Percentiles rank a stretch among this genome's conserved stretches.
These are phyloP conservation scores for Xiphias gladius DNA, from an alignment of 2,113 vertebrate species.

Conservation along the genomic window DNA sequence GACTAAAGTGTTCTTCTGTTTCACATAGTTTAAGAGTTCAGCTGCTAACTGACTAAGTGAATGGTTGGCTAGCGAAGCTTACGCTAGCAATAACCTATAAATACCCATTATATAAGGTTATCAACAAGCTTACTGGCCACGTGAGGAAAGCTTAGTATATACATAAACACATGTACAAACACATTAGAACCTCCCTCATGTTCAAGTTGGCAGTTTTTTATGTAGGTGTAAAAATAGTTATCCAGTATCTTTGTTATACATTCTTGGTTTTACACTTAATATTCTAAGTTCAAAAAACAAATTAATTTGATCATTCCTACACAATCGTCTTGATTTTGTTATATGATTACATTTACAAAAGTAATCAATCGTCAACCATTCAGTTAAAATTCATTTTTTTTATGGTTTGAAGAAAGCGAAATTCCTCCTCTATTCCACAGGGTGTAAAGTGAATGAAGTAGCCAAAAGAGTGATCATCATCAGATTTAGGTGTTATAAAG, in stretches of 20 bases:
- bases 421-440: background rate
- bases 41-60: slow-evolving; percentile 59
- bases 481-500: slow-evolving; percentile 18
- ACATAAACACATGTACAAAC: slow-evolving; percentile 3
- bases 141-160: slow-evolving; percentile 13
- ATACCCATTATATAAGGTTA: slow-evolving; percentile 64
- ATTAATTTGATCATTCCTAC: background rate
- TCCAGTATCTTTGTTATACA: too few species aligned
- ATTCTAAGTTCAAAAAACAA: background rate
- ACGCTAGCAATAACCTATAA: slow-evolving; percentile 66
- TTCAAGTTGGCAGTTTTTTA: background rate
- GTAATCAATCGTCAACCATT: background rate
- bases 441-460: slow-evolving; percentile 25
- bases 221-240: background rate
- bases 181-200: background rate
- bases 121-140: slow-evolving; percentile 23
- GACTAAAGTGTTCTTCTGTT: slow-evolving; percentile 47
- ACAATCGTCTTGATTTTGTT: background rate
- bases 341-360: too few species aligned
- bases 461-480: slow-evolving; percentile 34
- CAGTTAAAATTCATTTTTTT: too few species aligned
- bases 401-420: too few species aligned
- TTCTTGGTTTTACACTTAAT: background rate
- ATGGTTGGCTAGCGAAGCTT: slow-evolving; percentile 31
- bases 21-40: slow-evolving; percentile 65